Percentiles rank a stretch among this genome's conserved stretches.
Conservation (phyloP, 2,797 vertebrate genomes). For the Valencia hispanica region DNA sequence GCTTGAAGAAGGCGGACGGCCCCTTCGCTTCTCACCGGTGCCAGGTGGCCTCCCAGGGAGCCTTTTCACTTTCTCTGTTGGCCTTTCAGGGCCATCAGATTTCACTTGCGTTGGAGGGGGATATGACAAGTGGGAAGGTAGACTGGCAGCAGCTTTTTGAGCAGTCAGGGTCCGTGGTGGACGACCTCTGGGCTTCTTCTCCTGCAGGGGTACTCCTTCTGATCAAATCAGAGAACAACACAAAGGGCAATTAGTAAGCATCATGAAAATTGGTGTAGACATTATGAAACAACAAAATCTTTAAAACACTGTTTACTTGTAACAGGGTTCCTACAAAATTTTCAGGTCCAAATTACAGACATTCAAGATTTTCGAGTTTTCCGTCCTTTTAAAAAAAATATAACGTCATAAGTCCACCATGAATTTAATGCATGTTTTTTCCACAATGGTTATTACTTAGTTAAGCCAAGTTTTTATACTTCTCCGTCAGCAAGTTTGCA, state of each 20-base stretch:
- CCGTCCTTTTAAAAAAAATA: too few relatives aligned
- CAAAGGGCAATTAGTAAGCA: constrained; percentile 7
- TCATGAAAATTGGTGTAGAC: neutral
- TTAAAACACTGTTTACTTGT: neutral
- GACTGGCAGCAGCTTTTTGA: constrained; percentile 82
- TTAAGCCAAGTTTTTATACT: too few relatives aligned
- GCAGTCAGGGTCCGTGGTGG: constrained; percentile 89
- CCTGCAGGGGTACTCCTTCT: constrained; percentile 82
- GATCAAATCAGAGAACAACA: constrained; percentile 39
- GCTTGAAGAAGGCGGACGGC: constrained; percentile 87
- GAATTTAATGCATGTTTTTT: neutral
- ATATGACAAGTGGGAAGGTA: constrained; percentile 81
- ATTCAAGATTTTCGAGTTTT: too few relatives aligned
- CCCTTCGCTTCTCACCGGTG: constrained; percentile 91
- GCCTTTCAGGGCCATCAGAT: constrained; percentile 80
- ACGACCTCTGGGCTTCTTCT: constrained; percentile 94
- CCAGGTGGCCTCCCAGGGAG: constrained; percentile 88
- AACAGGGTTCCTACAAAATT: neutral
- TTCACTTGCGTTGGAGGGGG: constrained; percentile 82
- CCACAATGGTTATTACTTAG: neutral
- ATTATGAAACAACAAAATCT: neutral
- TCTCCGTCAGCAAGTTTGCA: too few relatives aligned
- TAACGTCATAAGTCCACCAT: neutral
- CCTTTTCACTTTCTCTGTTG: constrained; percentile 90
- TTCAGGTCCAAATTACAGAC: too few relatives aligned